Evolutionary conservation across 2,888 invertebrate genomes (phyloP).

Genomic region (Tipula unca): DNA sequence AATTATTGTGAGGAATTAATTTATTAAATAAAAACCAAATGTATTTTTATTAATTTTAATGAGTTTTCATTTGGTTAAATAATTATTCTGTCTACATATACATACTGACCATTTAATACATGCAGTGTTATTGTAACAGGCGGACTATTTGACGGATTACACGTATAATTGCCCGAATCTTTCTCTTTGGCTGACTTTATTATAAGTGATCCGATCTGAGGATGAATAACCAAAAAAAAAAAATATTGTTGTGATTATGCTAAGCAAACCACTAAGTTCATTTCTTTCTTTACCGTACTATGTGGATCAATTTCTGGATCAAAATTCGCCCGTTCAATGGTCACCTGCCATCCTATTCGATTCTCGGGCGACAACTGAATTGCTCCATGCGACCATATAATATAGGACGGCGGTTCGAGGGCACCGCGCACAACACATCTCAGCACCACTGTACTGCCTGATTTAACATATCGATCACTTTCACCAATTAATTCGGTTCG

Average conservation of each 20-base stretch:
- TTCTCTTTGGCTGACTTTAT: conserved; percentile 40
- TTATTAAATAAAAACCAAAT: neutral
- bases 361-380: conserved; percentile 40
- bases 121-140: conserved; percentile 82
- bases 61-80: neutral
- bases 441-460: conserved; percentile 78
- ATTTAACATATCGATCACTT: conserved; percentile 83
- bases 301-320: conserved; percentile 32
- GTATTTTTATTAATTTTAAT: neutral
- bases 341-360: conserved; percentile 40
- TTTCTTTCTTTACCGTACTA: conserved; percentile 34
- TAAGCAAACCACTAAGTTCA: no score
- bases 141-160: conserved; percentile 86
- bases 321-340: conserved; percentile 37
- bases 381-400: conserved; percentile 80
- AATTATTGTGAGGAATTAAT: neutral
- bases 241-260: no score
- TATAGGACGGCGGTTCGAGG: conserved; percentile 84
- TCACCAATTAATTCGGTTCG: conserved; percentile 85
- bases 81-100: neutral
- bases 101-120: conserved; percentile 74
- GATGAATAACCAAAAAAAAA: neutral
- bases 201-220: conserved; percentile 41
- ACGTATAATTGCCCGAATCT: conserved; percentile 74
- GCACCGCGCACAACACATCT: conserved; percentile 87